Evolutionary conservation across 2,888 invertebrate species (phyloP), one percentile per base, ranked within the genome.

Genomic region (Micoletzkya japonica): DNA sequence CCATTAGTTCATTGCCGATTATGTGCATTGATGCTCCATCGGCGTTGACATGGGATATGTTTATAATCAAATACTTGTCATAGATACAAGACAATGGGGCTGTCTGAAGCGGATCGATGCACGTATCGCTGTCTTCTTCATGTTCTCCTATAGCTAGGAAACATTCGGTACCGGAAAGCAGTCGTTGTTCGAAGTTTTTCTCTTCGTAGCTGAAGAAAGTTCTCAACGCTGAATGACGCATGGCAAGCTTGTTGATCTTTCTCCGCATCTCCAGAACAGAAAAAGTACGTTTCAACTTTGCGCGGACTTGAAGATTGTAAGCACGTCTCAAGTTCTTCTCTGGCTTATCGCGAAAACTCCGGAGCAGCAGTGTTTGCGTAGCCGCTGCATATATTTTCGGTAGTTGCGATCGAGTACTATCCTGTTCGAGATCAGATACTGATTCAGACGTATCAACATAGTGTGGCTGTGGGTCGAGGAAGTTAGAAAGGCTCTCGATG

Each of bases 31-130:
- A 39, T 17, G 39, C 30, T n/a, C 61, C 61, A 17, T 61, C 61
- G 1, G 34, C 49, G n/a, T 44, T 61, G 30, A 61, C 44, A 49
- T 61, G 61, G 17, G 61, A 61, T 30, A 61, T 49, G 44, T n/a
- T 34, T 6, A 61, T 49, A 0, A 7, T 10, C 17, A 61, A 30
- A 6, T 49, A 28, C 0, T 30, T 10, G 0, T 17, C n/a, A 7
- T n/a, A n/a, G n/a, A n/a, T n/a, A n/a, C n/a, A n/a, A n/a, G n/a
- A n/a, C n/a, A n/a, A n/a, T n/a, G n/a, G n/a, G 0, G 61, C 17
- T 28, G 49, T 61, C 36, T 39, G 61, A n/a, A 49, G 44, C 6
- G 20, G 26, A 4, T 44, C 49, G 28, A 61, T 44, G 6, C 30
- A 30, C n/a, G n/a, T n/a, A 26, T 61, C 49, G 49, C 30, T 34